Percentiles rank a stretch among this genome's conserved stretches.
phyloP scores from a whole-genome alignment of 1,140 invertebrate species.

The Macrobrachium rosenbergii region DNA sequence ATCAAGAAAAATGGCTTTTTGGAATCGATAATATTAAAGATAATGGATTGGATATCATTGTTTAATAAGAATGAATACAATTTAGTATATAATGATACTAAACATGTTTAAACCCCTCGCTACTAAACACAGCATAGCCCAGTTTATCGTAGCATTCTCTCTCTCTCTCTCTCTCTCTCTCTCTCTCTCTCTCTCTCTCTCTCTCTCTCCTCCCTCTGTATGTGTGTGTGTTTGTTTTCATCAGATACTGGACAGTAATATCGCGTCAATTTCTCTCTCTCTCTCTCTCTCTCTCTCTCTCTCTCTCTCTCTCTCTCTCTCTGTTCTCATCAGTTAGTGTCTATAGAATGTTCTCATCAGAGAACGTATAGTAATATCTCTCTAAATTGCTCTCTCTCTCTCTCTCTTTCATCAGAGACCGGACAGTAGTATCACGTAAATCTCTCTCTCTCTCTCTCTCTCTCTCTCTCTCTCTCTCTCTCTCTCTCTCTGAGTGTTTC shows the following conservation, averaged over 20 bases:
- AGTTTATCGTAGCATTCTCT: neutral
- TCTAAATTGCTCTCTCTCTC: constrained; percentile 21
- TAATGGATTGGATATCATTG: no score
- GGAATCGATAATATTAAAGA: no score
- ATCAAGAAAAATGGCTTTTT: no score
- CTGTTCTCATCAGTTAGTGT: neutral
- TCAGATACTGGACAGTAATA: no score
- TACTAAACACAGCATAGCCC: no score
- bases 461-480: neutral
- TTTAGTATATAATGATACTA: no score
- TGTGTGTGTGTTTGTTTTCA: no score
- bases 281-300: constrained; percentile 5
- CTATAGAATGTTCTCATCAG: neutral
- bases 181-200: constrained; percentile 27
- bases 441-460: no score
- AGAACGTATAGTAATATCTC: neutral
- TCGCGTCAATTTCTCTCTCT: constrained; percentile 2
- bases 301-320: neutral
- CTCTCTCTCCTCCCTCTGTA: no score
- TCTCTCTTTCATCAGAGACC: neutral
- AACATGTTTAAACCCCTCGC: no score
- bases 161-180: constrained; percentile 33
- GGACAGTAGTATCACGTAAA: no score
- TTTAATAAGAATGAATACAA: no score
- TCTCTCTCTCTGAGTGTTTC: neutral